These are phyloP conservation scores for Xestia rhomboidea DNA, from an alignment of 2,888 invertebrate genomes.

Conservation along the genomic window DNA sequence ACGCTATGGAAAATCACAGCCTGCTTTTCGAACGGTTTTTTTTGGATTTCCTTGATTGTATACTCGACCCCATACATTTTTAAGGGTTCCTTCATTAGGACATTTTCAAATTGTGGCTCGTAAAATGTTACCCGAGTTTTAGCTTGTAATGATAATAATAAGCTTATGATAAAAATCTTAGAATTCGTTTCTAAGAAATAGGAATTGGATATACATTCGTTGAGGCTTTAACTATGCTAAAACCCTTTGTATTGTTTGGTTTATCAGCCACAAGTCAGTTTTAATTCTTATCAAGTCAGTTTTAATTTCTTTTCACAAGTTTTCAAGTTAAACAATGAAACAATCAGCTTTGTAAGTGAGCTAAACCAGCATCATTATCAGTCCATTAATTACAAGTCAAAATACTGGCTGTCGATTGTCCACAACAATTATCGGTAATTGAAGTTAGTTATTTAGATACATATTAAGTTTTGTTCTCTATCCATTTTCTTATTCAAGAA, in stretches of 20 bases:
- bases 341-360: not conserved
- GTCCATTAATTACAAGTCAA: not conserved
- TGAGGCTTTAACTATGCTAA: not conserved
- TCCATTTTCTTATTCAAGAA: not conserved
- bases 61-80: slow-evolving; percentile 60
- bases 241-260: not conserved
- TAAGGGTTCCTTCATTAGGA: slow-evolving; percentile 34
- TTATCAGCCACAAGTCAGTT: not conserved
- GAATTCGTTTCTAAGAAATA: not conserved
- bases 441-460: not conserved
- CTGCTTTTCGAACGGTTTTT: slow-evolving; percentile 33
- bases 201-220: not conserved
- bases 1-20: slow-evolving; percentile 60
- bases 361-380: not conserved
- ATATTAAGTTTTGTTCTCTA: too few relatives aligned
- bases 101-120: slow-evolving; percentile 13
- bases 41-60: slow-evolving; percentile 44
- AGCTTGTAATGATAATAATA: slow-evolving; percentile 27
- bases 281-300: not conserved
- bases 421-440: not conserved
- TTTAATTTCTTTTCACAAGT: not conserved
- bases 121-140: not conserved
- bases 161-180: not conserved
- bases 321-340: not conserved
- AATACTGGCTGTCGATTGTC: not conserved